A percentile compares a stretch with the other conserved stretches of the same genome.
These are phyloP conservation scores for Chondrilla cf. caribensis DNA, from an alignment of 37 sponge, comb jelly and placozoan species.

Conservation along the genomic window DNA sequence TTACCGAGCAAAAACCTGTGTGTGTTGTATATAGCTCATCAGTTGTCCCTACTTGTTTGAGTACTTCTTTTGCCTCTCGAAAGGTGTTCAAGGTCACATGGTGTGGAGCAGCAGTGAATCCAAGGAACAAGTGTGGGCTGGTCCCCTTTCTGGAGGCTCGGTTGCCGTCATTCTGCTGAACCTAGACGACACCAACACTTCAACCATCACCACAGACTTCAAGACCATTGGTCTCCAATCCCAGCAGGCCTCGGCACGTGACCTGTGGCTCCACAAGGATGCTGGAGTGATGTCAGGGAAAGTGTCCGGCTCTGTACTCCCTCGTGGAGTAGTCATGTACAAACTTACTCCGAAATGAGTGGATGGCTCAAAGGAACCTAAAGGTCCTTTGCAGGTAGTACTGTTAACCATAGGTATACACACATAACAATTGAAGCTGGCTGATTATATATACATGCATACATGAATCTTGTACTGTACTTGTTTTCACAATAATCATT, in stretches of 20 bases:
- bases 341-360: conserved; percentile 30
- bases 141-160: conserved; percentile 38
- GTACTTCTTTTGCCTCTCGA: background rate
- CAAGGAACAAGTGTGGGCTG: conserved; percentile 67
- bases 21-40: too few species aligned
- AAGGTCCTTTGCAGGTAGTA: too few species aligned
- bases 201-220: conserved; percentile 48
- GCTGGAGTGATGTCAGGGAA: conserved; percentile 37
- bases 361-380: too few species aligned
- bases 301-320: conserved; percentile 41
- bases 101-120: conserved; percentile 10
- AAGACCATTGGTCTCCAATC: conserved; percentile 30
- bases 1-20: too few species aligned
- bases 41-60: too few species aligned
- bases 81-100: conserved; percentile 65
- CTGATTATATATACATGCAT: too few species aligned
- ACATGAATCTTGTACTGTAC: too few species aligned
- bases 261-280: conserved; percentile 68
- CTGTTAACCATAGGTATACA: too few species aligned
- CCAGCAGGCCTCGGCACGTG: conserved; percentile 33
- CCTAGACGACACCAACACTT: background rate
- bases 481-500: too few species aligned
- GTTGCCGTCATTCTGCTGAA: conserved; percentile 66
- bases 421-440: too few species aligned
- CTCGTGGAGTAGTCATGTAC: conserved; percentile 71